Evolutionary conservation across 2,797 vertebrate genomes (phyloP).

Genomic region (Peromyscus melanophrys): DNA sequence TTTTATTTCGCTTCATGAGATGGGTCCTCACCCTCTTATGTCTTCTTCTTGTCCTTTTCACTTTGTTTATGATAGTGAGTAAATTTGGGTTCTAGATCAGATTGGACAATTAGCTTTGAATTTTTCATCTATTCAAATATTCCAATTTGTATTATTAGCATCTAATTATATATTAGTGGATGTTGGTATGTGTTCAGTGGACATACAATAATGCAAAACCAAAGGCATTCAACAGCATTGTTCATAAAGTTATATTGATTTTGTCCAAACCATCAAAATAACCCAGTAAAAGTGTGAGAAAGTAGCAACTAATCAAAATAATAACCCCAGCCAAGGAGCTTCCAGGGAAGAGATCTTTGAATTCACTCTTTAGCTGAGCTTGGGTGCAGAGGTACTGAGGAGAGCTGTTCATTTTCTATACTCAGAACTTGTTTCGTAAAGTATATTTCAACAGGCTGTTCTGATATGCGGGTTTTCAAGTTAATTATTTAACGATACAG

Average conservation of each 20-base stretch:
- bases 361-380: not conserved
- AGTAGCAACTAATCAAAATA: not conserved
- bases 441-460: not conserved
- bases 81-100: not conserved
- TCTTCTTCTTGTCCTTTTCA: not conserved
- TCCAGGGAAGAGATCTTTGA: not conserved
- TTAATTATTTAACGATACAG: not conserved
- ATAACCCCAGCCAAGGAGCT: no score
- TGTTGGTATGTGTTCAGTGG: not conserved
- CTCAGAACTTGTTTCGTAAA: not conserved
- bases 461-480: not conserved
- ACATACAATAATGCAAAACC: not conserved
- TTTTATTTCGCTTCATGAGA: not conserved
- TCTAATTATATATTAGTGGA: not conserved
- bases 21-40: not conserved
- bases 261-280: not conserved
- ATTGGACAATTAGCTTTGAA: not conserved
- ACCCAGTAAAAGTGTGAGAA: not conserved
- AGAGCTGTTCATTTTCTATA: not conserved
- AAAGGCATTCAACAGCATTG: not conserved
- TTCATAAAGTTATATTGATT: not conserved
- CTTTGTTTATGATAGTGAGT: not conserved
- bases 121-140: not conserved
- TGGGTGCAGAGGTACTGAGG: not conserved
- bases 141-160: not conserved